These are phyloP conservation scores for Synergus itoensis DNA, from an alignment of 2,888 invertebrate genomes.

Conservation along the genomic window DNA sequence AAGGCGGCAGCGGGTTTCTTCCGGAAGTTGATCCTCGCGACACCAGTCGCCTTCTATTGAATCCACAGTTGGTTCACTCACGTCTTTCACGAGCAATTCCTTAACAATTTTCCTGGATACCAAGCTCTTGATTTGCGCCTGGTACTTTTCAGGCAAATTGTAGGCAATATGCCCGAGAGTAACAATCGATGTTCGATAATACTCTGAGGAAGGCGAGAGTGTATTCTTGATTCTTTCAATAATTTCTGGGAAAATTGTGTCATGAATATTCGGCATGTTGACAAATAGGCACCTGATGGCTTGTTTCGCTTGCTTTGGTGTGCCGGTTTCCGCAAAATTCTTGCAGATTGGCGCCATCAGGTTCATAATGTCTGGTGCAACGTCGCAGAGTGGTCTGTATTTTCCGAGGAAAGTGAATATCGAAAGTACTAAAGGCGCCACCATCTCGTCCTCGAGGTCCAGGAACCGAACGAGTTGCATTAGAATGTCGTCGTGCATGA, in stretches of 20 bases:
- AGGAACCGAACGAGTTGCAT: constrained; percentile 88
- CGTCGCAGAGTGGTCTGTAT: constrained; percentile 89
- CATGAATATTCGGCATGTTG: constrained; percentile 86
- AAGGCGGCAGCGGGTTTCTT: constrained; percentile 94
- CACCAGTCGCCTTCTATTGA: constrained; percentile 86
- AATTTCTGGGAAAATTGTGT: constrained; percentile 89
- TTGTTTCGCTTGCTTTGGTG: constrained; percentile 97
- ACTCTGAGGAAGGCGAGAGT: constrained; percentile 85
- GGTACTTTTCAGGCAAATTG: constrained; percentile 93
- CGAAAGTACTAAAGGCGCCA: constrained; percentile 90
- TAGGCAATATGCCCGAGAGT: constrained; percentile 96
- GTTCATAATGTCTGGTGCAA: constrained; percentile 87
- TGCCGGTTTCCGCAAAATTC: constrained; percentile 92
- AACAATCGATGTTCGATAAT: constrained; percentile 96
- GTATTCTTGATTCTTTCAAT: constrained; percentile 89
- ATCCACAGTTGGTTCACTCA: constrained; percentile 80
- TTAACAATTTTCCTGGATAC: constrained; percentile 98
- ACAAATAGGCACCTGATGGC: constrained; percentile 95
- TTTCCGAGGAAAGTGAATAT: constrained; percentile 93
- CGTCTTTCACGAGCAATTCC: constrained; percentile 93
- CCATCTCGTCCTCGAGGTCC: constrained; percentile 88
- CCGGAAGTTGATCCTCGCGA: constrained; percentile 90
- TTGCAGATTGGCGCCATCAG: constrained; percentile 92
- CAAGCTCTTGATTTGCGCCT: constrained; percentile 94
- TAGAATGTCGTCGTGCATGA: constrained; percentile 91